A percentile compares a stretch with the other conserved stretches of the same genome.
Evolutionary conservation across 1,140 invertebrate genomes (phyloP).

Genomic region (Ips nitidus): DNA sequence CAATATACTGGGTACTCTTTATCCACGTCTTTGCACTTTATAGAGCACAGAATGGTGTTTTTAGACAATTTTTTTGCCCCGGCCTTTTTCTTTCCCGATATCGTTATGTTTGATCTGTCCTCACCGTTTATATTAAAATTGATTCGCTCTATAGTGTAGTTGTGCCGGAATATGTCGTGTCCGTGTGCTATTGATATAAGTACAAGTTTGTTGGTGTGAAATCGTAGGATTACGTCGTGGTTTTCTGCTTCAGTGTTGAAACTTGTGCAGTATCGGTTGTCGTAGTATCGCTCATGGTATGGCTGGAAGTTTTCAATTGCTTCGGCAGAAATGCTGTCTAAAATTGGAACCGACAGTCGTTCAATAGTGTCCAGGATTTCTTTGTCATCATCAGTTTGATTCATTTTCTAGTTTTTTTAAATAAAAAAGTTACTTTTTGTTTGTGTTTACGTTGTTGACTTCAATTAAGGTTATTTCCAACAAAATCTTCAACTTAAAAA

Average conservation of each 20-base stretch:
- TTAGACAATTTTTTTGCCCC: conserved; percentile 29
- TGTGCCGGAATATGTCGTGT: conserved; percentile 27
- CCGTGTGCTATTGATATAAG: conserved; percentile 31
- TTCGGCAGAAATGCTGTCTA: conserved; percentile 14
- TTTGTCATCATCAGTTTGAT: too few species aligned
- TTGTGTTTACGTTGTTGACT: too few species aligned
- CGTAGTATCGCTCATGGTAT: conserved; percentile 27
- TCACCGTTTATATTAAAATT: conserved; percentile 26
- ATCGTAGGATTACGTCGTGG: conserved; percentile 25
- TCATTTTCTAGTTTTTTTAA: too few species aligned
- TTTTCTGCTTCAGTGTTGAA: conserved; percentile 21
- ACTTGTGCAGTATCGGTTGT: conserved; percentile 26
- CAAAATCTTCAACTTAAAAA: too few species aligned
- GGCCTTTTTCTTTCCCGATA: conserved; percentile 32
- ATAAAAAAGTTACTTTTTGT: too few species aligned
- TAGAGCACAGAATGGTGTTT: conserved; percentile 20
- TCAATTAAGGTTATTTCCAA: too few species aligned
- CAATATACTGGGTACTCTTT: conserved; percentile 29
- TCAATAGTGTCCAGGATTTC: conserved; percentile 7
- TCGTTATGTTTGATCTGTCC: conserved; percentile 18
- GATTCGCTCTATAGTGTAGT: conserved; percentile 27
- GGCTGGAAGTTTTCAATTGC: conserved; percentile 21
- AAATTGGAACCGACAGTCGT: conserved; percentile 25
- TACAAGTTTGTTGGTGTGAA: conserved; percentile 28
- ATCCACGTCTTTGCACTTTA: conserved; percentile 30